Percentiles rank a stretch among this genome's conserved stretches.
phyloP scores from a whole-genome alignment of 1,140 invertebrate species.

The Drosophila jambulina region DNA sequence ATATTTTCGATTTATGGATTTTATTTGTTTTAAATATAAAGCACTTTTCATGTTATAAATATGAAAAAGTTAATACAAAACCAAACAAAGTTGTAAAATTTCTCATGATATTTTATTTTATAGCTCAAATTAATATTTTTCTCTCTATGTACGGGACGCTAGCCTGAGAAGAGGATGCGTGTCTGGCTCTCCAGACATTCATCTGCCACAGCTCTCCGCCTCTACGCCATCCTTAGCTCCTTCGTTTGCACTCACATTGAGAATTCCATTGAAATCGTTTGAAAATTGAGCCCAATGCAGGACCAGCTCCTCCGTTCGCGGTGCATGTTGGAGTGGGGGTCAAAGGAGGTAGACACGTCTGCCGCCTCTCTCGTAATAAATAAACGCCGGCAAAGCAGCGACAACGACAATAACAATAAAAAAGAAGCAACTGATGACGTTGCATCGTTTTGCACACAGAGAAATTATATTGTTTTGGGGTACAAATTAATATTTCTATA shows the following conservation, averaged over 20 bases:
- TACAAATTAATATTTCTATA: neutral
- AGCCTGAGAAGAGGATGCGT: constrained; percentile 38
- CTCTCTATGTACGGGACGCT: constrained; percentile 8
- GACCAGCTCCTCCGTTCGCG: neutral
- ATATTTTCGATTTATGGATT: neutral
- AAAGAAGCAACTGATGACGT: constrained; percentile 45
- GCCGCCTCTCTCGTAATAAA: constrained; percentile 73
- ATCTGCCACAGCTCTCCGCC: constrained; percentile 9
- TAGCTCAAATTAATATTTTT: neutral
- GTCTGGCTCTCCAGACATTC: constrained; percentile 55
- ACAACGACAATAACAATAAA: constrained; percentile 26
- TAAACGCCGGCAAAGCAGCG: constrained; percentile 59
- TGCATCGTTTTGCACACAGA: constrained; percentile 27
- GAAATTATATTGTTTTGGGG: neutral
- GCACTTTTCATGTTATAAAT: no score
- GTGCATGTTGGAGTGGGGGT: constrained; percentile 2
- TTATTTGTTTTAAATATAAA: neutral
- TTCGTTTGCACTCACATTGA: constrained; percentile 45
- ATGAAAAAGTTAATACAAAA: no score
- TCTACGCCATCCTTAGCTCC: constrained; percentile 25
- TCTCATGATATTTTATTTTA: neutral
- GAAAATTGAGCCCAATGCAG: constrained; percentile 72
- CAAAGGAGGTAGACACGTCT: constrained; percentile 54
- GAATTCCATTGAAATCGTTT: constrained; percentile 82
- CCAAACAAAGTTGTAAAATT: neutral